A percentile compares a stretch with the other conserved stretches of the same genome.
phyloP scores from a whole-genome alignment of 2,113 vertebrate genomes.

The Rhegmatorhina hoffmannsi region DNA sequence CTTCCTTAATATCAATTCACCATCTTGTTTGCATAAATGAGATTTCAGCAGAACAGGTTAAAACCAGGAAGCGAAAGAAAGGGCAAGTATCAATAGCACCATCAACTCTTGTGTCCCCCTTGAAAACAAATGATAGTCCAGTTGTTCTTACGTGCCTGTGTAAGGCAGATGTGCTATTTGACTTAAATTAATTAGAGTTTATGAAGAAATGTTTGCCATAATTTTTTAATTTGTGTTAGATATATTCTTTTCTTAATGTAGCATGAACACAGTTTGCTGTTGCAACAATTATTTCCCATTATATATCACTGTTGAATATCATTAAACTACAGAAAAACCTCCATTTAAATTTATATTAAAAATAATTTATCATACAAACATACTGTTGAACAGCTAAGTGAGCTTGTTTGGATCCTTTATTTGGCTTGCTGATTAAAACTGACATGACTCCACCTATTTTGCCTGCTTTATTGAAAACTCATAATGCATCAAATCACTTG shows the following conservation, averaged over 20 bases:
- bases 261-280: background rate
- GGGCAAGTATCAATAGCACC: background rate
- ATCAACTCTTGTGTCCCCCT: background rate
- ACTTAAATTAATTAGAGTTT: background rate
- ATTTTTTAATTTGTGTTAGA: background rate
- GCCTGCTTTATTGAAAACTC: background rate
- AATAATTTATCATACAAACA: background rate
- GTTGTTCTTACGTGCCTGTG: background rate
- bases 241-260: background rate
- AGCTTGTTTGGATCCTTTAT: background rate
- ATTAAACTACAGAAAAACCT: background rate
- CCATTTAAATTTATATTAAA: background rate
- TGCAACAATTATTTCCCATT: background rate
- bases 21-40: background rate
- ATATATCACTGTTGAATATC: background rate
- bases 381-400: background rate
- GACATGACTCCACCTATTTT: background rate
- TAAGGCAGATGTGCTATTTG: background rate
- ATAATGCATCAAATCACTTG: background rate
- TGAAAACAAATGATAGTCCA: background rate
- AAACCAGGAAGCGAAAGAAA: background rate
- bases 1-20: background rate
- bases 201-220: background rate
- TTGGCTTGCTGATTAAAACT: slow-evolving; percentile 26
- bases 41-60: background rate